Conservation (phyloP, 2,113 vertebrate genomes). For the Peromyscus polionotus region DNA sequence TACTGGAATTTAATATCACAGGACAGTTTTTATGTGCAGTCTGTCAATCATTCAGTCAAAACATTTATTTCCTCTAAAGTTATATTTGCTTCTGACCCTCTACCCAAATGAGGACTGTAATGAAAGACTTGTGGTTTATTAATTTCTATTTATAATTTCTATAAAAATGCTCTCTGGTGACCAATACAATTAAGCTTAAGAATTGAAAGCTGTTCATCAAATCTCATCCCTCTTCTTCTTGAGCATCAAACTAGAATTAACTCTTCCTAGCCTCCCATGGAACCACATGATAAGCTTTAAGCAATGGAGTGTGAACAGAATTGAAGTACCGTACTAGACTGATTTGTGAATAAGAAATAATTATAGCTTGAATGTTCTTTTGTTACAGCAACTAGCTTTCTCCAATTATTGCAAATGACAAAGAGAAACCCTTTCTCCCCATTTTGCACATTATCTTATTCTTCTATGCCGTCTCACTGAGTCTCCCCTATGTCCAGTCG, state of each 20-base stretch:
- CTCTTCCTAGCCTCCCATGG: neutral
- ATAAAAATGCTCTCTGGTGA: constrained; percentile 51
- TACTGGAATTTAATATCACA: neutral
- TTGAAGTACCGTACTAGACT: neutral
- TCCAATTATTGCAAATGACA: neutral
- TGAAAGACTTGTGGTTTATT: constrained; percentile 37
- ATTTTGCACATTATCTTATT: constrained; percentile 19
- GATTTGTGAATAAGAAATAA: constrained; percentile 10
- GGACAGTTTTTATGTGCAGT: neutral
- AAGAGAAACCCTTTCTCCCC: constrained; percentile 17
- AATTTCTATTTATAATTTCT: constrained; percentile 63
- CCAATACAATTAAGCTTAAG: constrained; percentile 45
- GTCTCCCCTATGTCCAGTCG: neutral
- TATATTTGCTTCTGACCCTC: neutral
- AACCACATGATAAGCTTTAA: neutral
- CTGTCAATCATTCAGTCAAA: neutral
- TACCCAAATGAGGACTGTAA: neutral
- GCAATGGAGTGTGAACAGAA: neutral
- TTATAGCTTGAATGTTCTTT: constrained; percentile 34
- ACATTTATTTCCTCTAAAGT: neutral
- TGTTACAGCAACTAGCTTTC: constrained; percentile 45
- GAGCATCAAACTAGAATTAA: constrained; percentile 11
- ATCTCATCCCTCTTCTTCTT: constrained; percentile 13
- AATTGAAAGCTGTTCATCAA: constrained; percentile 46
- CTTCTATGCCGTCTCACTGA: neutral